Evolutionary conservation across 2,113 vertebrate species (phyloP).

Genomic region (Otis tarda): DNA sequence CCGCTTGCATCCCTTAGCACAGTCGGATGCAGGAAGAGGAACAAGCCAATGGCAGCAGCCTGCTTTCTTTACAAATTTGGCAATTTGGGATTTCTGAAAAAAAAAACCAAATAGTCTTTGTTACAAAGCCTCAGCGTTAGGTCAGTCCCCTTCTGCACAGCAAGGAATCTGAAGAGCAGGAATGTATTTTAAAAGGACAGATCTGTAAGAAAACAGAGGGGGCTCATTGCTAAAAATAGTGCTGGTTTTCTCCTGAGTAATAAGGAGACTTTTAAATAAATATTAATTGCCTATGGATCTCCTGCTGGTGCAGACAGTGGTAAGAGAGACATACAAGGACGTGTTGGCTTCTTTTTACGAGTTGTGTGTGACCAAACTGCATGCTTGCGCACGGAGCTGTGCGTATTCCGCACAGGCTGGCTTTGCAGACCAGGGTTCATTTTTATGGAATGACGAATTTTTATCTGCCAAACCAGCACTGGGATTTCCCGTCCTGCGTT

Average conservation of each 20-base stretch:
- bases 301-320: not conserved
- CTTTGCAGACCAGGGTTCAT: not conserved
- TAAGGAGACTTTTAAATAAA: not conserved
- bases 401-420: not conserved
- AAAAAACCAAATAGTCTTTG: not conserved
- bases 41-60: not conserved
- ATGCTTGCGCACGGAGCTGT: not conserved
- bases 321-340: not conserved
- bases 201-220: not conserved
- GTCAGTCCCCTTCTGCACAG: not conserved
- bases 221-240: not conserved
- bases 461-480: not conserved
- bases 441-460: not conserved
- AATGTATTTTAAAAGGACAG: not conserved
- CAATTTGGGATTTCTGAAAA: not conserved
- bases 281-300: not conserved
- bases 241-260: not conserved
- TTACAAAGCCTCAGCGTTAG: not conserved
- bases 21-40: not conserved
- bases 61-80: not conserved
- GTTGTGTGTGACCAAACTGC: not conserved
- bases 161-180: not conserved
- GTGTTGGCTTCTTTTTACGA: not conserved
- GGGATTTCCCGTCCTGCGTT: not conserved
- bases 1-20: not conserved